Evolutionary conservation across 2,888 invertebrate genomes (phyloP), one percentile per base, ranked within the genome.

Genomic region (Pollenia amentaria): DNA sequence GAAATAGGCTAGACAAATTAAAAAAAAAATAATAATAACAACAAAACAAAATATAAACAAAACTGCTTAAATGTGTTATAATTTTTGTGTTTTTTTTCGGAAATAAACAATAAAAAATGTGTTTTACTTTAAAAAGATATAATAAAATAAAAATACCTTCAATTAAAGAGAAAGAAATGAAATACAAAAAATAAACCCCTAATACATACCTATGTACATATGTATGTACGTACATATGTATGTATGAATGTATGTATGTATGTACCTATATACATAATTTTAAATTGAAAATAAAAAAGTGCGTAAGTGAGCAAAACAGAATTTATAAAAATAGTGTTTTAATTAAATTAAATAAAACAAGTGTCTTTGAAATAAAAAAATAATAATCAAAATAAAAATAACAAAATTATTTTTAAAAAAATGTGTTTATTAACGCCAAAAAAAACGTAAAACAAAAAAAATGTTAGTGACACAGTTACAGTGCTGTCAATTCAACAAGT

Each of bases 91-190:
- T 44, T 64, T n/a, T 65, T 65, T 79, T 79, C n/a, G 69, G 38
- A 64, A 79, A 70, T 79, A 53, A 79, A 79, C 79, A 79, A 70
- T 64, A 62, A 70, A 69, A 79, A 48, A 57, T 70, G 53, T 55
- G 14, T 51, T 67, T 48, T 16, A 14, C 38, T 62, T 64, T 10
- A n/a, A 42, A 48, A 79, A 70, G 21, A 70, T 51, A 21, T 12
- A 12, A 42, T 55, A 53, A 70, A 70, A 12, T 4, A 70, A 42
- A 42, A 55, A 75, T n/a, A 51, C n/a, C n/a, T n/a, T n/a, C 67
- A 16, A 48, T 53, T 55, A 62, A 21, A 57, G 4, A 53, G 38
- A 38, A 46, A 29, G 16, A 46, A 60, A 10, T 14, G 46, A 44
- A 60, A 44, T 10, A 21, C 21, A 73, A 1, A 57, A 42, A 44